These are phyloP conservation scores for Laothoe populi DNA, from an alignment of 2,888 invertebrate genomes.

Conservation along the genomic window DNA sequence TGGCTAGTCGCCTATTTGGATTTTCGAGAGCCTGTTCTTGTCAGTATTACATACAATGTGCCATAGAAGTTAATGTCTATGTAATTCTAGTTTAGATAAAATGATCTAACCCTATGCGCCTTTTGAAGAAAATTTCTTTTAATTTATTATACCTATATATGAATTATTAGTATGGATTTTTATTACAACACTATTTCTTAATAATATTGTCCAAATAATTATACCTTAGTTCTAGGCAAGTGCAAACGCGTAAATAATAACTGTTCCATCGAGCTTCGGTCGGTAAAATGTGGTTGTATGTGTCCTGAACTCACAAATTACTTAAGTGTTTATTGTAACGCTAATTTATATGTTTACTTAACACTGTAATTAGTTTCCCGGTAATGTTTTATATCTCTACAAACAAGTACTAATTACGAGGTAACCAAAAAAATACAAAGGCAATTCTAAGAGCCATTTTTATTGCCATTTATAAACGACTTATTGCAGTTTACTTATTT, in stretches of 20 bases:
- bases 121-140: no score
- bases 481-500: slow-evolving; percentile 2
- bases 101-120: no score
- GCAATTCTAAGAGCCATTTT: slow-evolving; percentile 29
- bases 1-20: no score
- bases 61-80: no score
- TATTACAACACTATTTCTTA: no score
- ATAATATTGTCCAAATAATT: not conserved
- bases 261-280: slow-evolving; percentile 20
- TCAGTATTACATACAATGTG: no score
- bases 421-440: slow-evolving; percentile 28
- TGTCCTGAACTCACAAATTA: slow-evolving; percentile 30
- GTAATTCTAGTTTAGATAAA: no score
- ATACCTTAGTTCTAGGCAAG: not conserved
- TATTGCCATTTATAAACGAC: slow-evolving; percentile 23
- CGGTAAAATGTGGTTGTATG: slow-evolving; percentile 49
- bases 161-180: no score
- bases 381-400: slow-evolving; percentile 16
- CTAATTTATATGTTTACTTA: slow-evolving; percentile 23
- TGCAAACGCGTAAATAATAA: not conserved
- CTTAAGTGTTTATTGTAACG: slow-evolving; percentile 26
- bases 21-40: no score
- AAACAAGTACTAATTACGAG: slow-evolving; percentile 13
- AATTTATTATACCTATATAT: no score
- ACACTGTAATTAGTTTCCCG: slow-evolving; percentile 19